phyloP scores from a whole-genome alignment of 2,888 invertebrate species.

The Heliconius hortense region DNA sequence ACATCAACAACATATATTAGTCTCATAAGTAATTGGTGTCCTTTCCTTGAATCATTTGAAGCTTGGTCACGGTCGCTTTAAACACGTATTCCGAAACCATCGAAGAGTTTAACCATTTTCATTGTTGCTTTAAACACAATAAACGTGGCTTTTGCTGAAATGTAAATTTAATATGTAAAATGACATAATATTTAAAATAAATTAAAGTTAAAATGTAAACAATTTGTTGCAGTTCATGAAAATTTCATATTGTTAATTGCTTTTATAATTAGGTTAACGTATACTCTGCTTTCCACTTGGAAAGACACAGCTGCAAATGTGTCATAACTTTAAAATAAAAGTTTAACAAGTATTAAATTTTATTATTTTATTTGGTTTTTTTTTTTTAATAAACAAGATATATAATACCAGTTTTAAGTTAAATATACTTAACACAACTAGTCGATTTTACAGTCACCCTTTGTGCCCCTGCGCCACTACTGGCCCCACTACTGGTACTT shows the following conservation, averaged over 20 bases:
- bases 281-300: not conserved
- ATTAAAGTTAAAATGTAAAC: slow-evolving; percentile 6
- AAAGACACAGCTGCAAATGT: not conserved
- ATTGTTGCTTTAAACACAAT: slow-evolving; percentile 9
- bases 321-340: too few relatives aligned
- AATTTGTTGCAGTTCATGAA: slow-evolving; percentile 9
- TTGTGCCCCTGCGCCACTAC: too few relatives aligned
- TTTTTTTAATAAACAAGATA: too few relatives aligned
- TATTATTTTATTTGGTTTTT: too few relatives aligned
- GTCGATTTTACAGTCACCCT: too few relatives aligned
- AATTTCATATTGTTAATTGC: slow-evolving; percentile 5
- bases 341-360: too few relatives aligned
- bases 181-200: not conserved
- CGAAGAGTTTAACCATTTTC: slow-evolving; percentile 15
- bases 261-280: slow-evolving; percentile 1
- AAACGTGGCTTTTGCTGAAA: slow-evolving; percentile 4
- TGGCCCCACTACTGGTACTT: too few relatives aligned
- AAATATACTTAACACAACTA: too few relatives aligned
- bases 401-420: too few relatives aligned
- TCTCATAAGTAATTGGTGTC: slow-evolving; percentile 29
- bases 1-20: slow-evolving; percentile 20
- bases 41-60: slow-evolving; percentile 34
- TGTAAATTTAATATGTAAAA: not conserved
- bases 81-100: slow-evolving; percentile 31
- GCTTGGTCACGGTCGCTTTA: slow-evolving; percentile 33